Evolutionary conservation across 1,140 invertebrate genomes (phyloP).

Genomic region (Agrilus planipennis): DNA sequence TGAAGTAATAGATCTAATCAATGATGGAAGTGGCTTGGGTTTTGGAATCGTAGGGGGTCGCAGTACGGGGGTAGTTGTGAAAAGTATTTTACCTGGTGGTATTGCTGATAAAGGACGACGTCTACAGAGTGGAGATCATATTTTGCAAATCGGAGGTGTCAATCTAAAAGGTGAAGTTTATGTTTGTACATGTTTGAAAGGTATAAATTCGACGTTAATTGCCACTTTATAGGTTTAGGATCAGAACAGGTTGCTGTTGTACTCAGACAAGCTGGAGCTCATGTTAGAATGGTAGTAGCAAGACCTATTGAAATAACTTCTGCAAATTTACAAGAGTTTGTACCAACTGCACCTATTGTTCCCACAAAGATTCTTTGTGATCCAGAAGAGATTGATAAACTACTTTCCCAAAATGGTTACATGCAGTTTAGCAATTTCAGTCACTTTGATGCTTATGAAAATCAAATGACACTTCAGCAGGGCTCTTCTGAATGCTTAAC

Average conservation of each 20-base stretch:
- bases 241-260: slow-evolving; percentile 90
- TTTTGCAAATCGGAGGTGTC: slow-evolving; percentile 87
- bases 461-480: slow-evolving; percentile 2
- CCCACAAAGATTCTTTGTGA: slow-evolving; percentile 71
- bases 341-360: slow-evolving; percentile 59
- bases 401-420: slow-evolving; percentile 60
- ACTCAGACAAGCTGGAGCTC: slow-evolving; percentile 71
- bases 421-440: slow-evolving; percentile 12
- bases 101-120: slow-evolving; percentile 82
- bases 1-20: slow-evolving; percentile 78
- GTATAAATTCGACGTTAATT: too few species aligned
- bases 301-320: slow-evolving; percentile 66
- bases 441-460: neutral
- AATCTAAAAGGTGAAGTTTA: too few species aligned
- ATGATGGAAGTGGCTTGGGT: slow-evolving; percentile 65
- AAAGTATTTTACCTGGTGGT: slow-evolving; percentile 84
- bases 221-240: too few species aligned
- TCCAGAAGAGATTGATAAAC: slow-evolving; percentile 67
- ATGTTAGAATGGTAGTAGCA: slow-evolving; percentile 82
- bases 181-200: too few species aligned
- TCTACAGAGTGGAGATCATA: slow-evolving; percentile 84
- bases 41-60: slow-evolving; percentile 92
- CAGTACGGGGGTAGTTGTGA: slow-evolving; percentile 93
- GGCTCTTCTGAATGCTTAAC: neutral
- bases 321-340: slow-evolving; percentile 45